Percentiles rank a stretch among this genome's conserved stretches.
phyloP scores from a whole-genome alignment of 2,797 vertebrate genomes.

The Bradypodion pumilum region DNA sequence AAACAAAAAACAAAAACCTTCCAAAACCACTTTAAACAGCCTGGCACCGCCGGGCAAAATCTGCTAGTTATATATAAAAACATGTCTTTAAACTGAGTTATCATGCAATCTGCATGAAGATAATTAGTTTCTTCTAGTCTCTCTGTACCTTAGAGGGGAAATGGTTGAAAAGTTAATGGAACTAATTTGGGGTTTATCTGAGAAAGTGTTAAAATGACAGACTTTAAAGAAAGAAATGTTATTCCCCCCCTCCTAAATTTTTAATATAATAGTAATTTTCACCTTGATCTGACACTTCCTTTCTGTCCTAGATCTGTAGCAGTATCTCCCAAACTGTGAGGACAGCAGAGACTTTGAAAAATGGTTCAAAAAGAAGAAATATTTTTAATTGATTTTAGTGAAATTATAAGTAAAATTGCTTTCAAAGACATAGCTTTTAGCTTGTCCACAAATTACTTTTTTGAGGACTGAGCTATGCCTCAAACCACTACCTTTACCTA shows the following conservation, averaged over 20 bases:
- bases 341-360: too few relatives aligned
- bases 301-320: neutral
- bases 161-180: neutral
- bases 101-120: neutral
- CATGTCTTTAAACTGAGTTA: neutral
- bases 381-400: neutral
- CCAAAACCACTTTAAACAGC: too few relatives aligned
- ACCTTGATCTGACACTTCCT: neutral
- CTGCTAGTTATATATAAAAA: neutral
- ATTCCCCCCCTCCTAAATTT: neutral
- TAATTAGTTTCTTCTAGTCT: neutral
- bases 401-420: neutral
- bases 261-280: neutral
- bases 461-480: neutral
- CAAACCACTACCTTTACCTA: neutral
- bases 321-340: too few relatives aligned
- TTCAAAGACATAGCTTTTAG: neutral
- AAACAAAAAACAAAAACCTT: too few relatives aligned
- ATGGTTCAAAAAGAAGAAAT: neutral
- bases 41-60: too few relatives aligned
- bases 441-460: neutral
- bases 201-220: neutral
- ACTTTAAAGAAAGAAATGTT: neutral
- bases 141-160: neutral
- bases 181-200: neutral